Conservation (phyloP, 2,888 invertebrate species). For the Lacanobia oleracea region DNA sequence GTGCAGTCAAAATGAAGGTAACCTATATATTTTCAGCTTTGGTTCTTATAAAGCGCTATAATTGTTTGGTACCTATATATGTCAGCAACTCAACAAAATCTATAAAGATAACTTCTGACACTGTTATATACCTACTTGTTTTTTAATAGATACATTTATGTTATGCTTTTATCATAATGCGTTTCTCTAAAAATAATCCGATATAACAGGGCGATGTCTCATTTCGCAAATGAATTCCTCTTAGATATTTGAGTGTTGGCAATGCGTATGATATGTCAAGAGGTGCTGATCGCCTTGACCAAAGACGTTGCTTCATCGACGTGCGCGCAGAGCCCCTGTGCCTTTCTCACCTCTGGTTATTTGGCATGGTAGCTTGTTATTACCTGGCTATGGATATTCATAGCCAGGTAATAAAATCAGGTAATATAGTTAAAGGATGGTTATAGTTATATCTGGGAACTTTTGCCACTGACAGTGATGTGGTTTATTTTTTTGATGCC, state of each 20-base stretch:
- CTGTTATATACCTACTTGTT: too few relatives aligned
- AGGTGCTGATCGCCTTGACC: slow-evolving; percentile 67
- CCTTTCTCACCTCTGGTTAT: slow-evolving; percentile 48
- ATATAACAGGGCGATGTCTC: slow-evolving; percentile 33
- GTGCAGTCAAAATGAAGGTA: background rate
- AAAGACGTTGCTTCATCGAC: slow-evolving; percentile 56
- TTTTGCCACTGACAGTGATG: too few relatives aligned
- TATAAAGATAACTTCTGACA: too few relatives aligned
- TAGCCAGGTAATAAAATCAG: too few relatives aligned
- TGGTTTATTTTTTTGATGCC: too few relatives aligned
- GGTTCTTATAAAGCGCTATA: too few relatives aligned
- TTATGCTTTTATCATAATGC: too few relatives aligned
- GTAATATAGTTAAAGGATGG: background rate
- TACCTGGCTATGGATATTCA: background rate
- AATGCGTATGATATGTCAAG: slow-evolving; percentile 66
- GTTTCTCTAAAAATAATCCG: background rate
- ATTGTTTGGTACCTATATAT: too few relatives aligned
- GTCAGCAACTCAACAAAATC: too few relatives aligned
- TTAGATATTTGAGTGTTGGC: slow-evolving; percentile 60
- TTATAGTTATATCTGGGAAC: too few relatives aligned
- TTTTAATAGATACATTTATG: too few relatives aligned
- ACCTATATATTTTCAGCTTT: background rate
- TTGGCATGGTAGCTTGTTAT: slow-evolving; percentile 18
- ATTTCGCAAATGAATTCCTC: slow-evolving; percentile 64
- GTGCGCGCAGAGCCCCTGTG: slow-evolving; percentile 30